phyloP scores from a whole-genome alignment of 2,888 invertebrate species.

The Gryllus longicercus region DNA sequence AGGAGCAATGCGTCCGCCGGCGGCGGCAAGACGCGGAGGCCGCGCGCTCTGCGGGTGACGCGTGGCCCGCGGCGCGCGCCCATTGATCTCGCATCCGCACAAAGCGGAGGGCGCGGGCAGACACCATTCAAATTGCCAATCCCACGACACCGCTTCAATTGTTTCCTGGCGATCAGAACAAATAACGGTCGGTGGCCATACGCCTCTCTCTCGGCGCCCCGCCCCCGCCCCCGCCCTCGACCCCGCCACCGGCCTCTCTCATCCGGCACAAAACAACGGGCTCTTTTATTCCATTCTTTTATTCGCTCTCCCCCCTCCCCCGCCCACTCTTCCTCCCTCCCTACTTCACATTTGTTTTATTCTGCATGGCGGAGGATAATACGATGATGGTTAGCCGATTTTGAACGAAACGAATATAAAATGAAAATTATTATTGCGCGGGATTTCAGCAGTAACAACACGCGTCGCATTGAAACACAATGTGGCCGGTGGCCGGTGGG shows the following conservation, averaged over 20 bases:
- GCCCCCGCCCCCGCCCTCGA: not conserved
- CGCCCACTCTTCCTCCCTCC: no score
- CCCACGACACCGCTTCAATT: conserved; percentile 29
- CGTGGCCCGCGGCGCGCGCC: not conserved
- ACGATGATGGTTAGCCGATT: conserved; percentile 17
- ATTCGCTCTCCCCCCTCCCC: not conserved
- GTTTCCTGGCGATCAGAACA: conserved; percentile 24
- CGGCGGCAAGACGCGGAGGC: not conserved
- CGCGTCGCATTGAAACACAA: not conserved
- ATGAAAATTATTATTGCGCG: conserved; percentile 6
- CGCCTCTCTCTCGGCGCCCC: not conserved
- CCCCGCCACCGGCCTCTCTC: not conserved
- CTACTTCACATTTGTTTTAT: conserved; percentile 9
- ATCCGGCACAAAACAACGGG: conserved; percentile 20
- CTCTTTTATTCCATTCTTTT: conserved; percentile 3
- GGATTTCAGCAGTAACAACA: conserved; percentile 10
- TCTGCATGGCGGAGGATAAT: not conserved
- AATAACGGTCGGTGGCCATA: conserved; percentile 19
- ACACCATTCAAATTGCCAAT: conserved; percentile 29
- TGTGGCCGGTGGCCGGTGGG: not conserved
- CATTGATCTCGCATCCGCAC: not conserved
- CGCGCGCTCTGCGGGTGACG: conserved; percentile 5
- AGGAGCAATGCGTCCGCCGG: not conserved
- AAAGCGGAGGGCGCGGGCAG: conserved; percentile 4
- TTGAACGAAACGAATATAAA: conserved; percentile 9